Conservation (phyloP, 2,797 vertebrate species). For the Allobates femoralis region DNA sequence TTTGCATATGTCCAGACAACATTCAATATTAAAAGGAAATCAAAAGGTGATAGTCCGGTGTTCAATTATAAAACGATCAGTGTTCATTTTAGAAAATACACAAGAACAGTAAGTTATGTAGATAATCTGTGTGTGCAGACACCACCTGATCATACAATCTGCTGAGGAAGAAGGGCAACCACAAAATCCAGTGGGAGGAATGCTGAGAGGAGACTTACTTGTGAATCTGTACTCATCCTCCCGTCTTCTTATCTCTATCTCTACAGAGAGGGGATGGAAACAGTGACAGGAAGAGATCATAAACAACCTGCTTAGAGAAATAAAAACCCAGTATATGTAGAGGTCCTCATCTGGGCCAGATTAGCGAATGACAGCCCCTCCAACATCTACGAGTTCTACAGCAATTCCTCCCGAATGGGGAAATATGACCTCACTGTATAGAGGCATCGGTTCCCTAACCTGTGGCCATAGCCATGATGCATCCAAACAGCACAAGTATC, state of each 20-base stretch:
- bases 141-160: neutral
- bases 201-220: conserved; percentile 88
- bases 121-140: neutral
- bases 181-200: neutral
- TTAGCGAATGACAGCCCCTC: too few species aligned
- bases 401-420: neutral
- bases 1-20: conserved; percentile 30
- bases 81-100: neutral
- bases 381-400: neutral
- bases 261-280: conserved; percentile 90
- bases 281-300: conserved; percentile 73
- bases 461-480: too few species aligned
- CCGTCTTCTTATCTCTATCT: conserved; percentile 98
- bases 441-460: too few species aligned
- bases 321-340: neutral
- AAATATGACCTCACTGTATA: neutral
- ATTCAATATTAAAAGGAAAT: neutral
- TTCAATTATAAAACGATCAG: neutral
- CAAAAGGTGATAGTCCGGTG: neutral
- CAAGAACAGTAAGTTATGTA: neutral
- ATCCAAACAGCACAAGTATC: neutral
- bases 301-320: conserved; percentile 40
- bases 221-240: conserved; percentile 99
- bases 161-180: neutral
- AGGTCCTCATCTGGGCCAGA: neutral